phyloP scores from a whole-genome alignment of 2,113 vertebrate genomes.

The Xiphias gladius region DNA sequence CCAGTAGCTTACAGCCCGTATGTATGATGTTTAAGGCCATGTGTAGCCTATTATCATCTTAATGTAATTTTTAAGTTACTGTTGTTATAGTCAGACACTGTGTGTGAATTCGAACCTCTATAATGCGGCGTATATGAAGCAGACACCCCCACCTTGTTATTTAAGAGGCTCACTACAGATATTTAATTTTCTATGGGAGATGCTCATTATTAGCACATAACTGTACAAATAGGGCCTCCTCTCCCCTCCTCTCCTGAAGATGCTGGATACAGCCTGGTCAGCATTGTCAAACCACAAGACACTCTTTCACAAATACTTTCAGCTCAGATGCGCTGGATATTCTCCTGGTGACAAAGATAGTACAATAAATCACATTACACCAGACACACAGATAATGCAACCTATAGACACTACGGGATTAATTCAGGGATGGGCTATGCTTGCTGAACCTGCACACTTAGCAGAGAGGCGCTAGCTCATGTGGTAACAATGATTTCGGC shows the following conservation, averaged over 20 bases:
- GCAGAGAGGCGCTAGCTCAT: background rate
- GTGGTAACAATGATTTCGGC: conserved; percentile 1
- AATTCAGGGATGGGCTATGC: background rate
- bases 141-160: background rate
- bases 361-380: conserved; percentile 49
- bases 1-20: background rate
- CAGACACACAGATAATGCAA: conserved; percentile 12
- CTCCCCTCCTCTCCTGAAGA: too few species aligned
- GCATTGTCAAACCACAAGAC: conserved; percentile 37
- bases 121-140: background rate
- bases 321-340: conserved; percentile 41
- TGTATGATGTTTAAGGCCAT: background rate
- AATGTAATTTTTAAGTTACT: background rate
- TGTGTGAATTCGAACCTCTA: background rate
- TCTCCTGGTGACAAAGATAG: conserved; percentile 23
- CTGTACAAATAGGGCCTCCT: background rate
- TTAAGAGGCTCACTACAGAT: conserved; percentile 4
- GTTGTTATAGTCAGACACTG: background rate
- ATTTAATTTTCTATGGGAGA: background rate
- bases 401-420: conserved; percentile 16
- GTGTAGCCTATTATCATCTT: background rate
- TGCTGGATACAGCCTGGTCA: conserved; percentile 1
- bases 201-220: background rate
- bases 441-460: conserved; percentile 34
- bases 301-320: conserved; percentile 36